A percentile compares a stretch with the other conserved stretches of the same genome.
phyloP scores from a whole-genome alignment of 2,888 invertebrate species.

The Amblyteles armatorius region DNA sequence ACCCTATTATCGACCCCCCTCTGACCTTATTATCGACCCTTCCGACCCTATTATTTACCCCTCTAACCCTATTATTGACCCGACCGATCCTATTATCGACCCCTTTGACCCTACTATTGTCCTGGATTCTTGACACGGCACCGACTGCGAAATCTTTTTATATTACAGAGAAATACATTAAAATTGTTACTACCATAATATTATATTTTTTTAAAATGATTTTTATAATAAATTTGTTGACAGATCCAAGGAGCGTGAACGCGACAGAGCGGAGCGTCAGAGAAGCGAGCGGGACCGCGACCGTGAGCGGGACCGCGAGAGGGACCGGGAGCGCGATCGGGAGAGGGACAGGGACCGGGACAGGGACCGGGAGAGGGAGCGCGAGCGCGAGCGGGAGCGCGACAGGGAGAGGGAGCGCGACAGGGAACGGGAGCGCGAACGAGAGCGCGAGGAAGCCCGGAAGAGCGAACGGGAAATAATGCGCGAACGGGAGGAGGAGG shows the following conservation, averaged over 20 bases:
- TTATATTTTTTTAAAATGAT: too few relatives aligned
- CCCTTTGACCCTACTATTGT: too few relatives aligned
- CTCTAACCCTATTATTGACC: too few relatives aligned
- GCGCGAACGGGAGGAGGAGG: slow-evolving; percentile 94
- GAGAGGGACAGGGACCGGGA: slow-evolving; percentile 85
- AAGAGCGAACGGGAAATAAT: slow-evolving; percentile 88
- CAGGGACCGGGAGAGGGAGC: slow-evolving; percentile 87
- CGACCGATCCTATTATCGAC: too few relatives aligned
- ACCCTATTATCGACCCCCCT: too few relatives aligned
- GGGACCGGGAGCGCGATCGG: slow-evolving; percentile 79
- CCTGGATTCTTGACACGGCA: too few relatives aligned
- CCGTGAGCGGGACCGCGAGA: slow-evolving; percentile 78
- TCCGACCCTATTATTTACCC: too few relatives aligned
- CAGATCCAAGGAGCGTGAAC: slow-evolving; percentile 80
- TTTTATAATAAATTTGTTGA: slow-evolving; percentile 26
- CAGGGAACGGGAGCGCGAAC: slow-evolving; percentile 85
- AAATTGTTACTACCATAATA: too few relatives aligned
- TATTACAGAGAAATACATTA: too few relatives aligned
- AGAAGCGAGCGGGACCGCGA: slow-evolving; percentile 76
- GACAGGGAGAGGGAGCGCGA: slow-evolving; percentile 87
- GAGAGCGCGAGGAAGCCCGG: slow-evolving; percentile 86
- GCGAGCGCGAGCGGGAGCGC: slow-evolving; percentile 87
- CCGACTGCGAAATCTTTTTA: too few relatives aligned
- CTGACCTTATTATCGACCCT: too few relatives aligned
- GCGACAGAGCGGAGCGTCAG: slow-evolving; percentile 77